Base-by-base conservation (phyloP, 2,113 vertebrate genomes). In the Centrocercus urophasianus region DNA sequence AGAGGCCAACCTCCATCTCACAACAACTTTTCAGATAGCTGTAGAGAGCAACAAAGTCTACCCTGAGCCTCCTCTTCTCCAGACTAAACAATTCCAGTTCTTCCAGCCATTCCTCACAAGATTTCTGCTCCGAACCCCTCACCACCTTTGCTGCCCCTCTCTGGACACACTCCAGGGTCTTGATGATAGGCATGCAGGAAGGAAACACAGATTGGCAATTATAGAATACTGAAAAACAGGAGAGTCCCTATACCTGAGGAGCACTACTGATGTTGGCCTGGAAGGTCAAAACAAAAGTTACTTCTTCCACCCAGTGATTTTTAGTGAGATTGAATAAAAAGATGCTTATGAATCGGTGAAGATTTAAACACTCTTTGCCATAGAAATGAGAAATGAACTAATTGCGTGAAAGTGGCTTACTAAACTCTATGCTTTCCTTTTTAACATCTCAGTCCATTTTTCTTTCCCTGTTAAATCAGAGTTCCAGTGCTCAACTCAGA, bases 271-370 rank as follows among this genome's bases (percentile, higher is more conserved):
- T 10, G 5, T 56, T 59, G 34, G 32, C 19, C 87, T 81, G 18
- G 21, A 86, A 82, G 21, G 22, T 40, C 80, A 75, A 59, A 90
- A 36, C 40, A 94, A 54, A 93, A 92, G 63, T 9, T 72, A 21
- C 28, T 43, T 38, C 57, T 69, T 79, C 25, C 32, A 21, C 11
- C 47, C 5, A 32, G 8, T 5, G 16, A 82, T 61, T 82, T 93
- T 87, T 63, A 81, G 43, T 34, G 32, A 73, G 27, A 69, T 25
- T 48, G 61, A 75, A 7, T 14, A 42, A 80, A 92, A 21, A 18
- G 18, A n/a, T n/a, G 20, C 47, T 84, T 84, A 60, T 81, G 64
- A 93, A 86, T 82, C 15, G 50, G 6, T 28, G 11, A 75, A 36
- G n/a, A 61, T 63, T 57, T 34, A 77, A 74, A 36, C 11, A 25